Conservation (phyloP, 2,888 invertebrate species). For the Himalopsyche tibetana region DNA sequence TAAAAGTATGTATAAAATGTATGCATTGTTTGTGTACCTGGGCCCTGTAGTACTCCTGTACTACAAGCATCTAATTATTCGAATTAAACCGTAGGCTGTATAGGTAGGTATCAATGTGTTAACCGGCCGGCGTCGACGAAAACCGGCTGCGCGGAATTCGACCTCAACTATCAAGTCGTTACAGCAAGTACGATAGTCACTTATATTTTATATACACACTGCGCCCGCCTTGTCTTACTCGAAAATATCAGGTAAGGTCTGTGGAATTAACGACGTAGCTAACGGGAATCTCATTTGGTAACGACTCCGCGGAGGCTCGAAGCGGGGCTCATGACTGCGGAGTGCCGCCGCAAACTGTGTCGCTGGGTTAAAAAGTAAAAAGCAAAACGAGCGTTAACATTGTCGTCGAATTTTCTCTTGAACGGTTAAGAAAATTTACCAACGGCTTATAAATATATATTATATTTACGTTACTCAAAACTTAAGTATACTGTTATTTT, state of each 20-base stretch:
- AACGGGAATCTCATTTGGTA: conserved; percentile 37
- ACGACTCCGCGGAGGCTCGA: not conserved
- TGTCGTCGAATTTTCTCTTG: not conserved
- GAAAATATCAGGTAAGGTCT: conserved; percentile 55
- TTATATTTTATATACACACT: not conserved
- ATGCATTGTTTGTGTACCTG: no score
- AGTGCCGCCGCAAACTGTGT: not conserved
- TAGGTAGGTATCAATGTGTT: not conserved
- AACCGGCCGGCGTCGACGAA: not conserved
- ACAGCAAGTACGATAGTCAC: not conserved
- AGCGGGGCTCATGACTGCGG: not conserved
- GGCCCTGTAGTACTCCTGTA: not conserved
- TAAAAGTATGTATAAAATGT: no score
- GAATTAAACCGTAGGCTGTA: not conserved
- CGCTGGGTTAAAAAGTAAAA: conserved; percentile 27
- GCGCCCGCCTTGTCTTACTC: conserved; percentile 35
- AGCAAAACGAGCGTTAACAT: not conserved
- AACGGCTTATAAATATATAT: no score
- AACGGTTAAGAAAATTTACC: no score
- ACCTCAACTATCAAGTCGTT: conserved; percentile 27
- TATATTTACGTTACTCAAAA: no score
- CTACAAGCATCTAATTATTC: not conserved
- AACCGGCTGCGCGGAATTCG: conserved; percentile 39
- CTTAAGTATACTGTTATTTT: no score
- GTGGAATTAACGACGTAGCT: conserved; percentile 50